phyloP scores from a whole-genome alignment of 2,797 vertebrate genomes.

The Pogonophryne albipinna region DNA sequence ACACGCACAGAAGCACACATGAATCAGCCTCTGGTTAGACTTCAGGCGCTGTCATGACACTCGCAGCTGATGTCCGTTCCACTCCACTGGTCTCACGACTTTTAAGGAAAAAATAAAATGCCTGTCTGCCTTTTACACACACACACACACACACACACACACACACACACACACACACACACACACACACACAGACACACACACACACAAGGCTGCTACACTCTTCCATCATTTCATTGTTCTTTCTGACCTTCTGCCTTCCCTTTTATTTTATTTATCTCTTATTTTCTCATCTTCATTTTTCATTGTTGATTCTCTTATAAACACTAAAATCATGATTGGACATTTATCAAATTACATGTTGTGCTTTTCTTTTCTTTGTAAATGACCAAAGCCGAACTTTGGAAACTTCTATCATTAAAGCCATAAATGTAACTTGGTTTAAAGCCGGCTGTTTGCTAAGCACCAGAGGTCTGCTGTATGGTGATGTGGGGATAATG shows the following conservation, averaged over 20 bases:
- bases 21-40: conserved; percentile 56
- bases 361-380: background rate
- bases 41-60: conserved; percentile 61
- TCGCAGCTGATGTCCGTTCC: conserved; percentile 52
- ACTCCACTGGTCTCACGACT: conserved; percentile 48
- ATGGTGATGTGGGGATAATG: background rate
- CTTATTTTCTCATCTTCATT: background rate
- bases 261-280: too few species aligned
- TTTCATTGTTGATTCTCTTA: background rate
- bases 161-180: conserved; percentile 20
- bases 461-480: background rate
- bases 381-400: background rate
- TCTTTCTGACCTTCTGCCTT: background rate
- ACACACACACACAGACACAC: conserved; percentile 4
- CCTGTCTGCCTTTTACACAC: background rate
- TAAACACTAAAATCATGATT: background rate
- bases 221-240: background rate
- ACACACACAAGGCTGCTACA: background rate
- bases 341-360: conserved; percentile 18
- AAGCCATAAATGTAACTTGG: background rate
- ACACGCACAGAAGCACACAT: conserved; percentile 3
- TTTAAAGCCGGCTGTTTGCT: background rate
- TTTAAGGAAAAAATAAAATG: conserved; percentile 30
- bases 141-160: background rate
- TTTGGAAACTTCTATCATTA: background rate